Conservation (phyloP, 2,797 vertebrate genomes). For the Steatocranus sp. region DNA sequence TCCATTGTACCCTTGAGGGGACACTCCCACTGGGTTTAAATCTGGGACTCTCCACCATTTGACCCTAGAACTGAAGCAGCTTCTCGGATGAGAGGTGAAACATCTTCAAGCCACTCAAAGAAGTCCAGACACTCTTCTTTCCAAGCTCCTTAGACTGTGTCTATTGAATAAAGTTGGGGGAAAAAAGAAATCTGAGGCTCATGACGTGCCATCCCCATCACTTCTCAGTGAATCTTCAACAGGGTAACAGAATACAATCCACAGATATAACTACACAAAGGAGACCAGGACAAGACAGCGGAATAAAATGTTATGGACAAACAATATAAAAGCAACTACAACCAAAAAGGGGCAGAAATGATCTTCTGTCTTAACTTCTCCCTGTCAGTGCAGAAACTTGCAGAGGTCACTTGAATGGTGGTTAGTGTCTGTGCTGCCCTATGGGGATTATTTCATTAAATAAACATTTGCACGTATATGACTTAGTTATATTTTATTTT, state of each 20-base stretch:
- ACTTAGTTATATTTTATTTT: background rate
- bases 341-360: background rate
- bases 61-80: background rate
- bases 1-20: background rate
- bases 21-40: background rate
- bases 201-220: accelerated
- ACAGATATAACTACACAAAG: background rate
- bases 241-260: background rate
- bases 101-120: background rate
- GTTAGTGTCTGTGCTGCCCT: background rate
- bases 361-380: background rate
- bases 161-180: accelerated
- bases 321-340: background rate
- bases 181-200: background rate
- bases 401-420: background rate
- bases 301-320: background rate
- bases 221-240: background rate
- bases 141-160: background rate
- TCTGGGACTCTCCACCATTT: background rate
- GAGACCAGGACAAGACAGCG: background rate
- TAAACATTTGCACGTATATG: background rate
- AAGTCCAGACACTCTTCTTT: background rate
- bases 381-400: background rate
- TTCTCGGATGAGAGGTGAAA: background rate
- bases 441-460: background rate